Evolutionary conservation across 2,797 vertebrate genomes (phyloP).

Genomic region (Bovichtus diacanthus): DNA sequence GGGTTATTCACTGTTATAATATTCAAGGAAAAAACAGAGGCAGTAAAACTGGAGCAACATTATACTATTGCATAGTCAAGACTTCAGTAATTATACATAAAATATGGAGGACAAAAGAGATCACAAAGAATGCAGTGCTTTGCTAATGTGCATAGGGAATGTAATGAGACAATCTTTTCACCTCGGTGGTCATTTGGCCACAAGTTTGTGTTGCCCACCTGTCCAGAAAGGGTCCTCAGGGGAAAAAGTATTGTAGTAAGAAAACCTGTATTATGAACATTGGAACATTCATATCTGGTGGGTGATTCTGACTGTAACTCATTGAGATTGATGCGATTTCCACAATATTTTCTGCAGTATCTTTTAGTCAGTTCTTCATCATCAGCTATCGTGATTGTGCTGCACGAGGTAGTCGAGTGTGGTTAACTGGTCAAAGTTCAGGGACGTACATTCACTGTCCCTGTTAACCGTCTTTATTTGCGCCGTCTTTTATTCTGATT

Average conservation of each 20-base stretch:
- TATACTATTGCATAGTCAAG: not conserved
- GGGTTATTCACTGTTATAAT: conserved; percentile 3
- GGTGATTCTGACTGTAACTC: not conserved
- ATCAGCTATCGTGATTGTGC: not conserved
- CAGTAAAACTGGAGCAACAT: not conserved
- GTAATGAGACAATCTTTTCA: not conserved
- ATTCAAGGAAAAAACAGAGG: not conserved
- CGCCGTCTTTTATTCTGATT: conserved; percentile 10
- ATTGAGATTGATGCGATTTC: conserved; percentile 1
- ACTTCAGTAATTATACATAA: not conserved
- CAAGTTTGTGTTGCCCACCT: not conserved
- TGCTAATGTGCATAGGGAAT: not conserved
- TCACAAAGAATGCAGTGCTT: not conserved
- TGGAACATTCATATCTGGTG: not conserved
- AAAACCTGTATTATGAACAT: too few relatives aligned
- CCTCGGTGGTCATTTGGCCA: not conserved
- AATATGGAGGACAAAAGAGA: not conserved
- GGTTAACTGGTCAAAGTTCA: conserved; percentile 6
- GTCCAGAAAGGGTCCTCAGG: not conserved
- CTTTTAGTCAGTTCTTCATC: conserved; percentile 7
- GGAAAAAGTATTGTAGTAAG: too few relatives aligned
- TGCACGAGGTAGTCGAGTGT: not conserved
- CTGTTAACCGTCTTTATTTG: conserved; percentile 8
- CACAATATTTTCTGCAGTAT: conserved; percentile 14
- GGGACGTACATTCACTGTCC: conserved; percentile 1